Percentiles rank a stretch among this genome's conserved stretches.
phyloP scores from a whole-genome alignment of 2,797 vertebrate genomes.

The Tapera naevia region DNA sequence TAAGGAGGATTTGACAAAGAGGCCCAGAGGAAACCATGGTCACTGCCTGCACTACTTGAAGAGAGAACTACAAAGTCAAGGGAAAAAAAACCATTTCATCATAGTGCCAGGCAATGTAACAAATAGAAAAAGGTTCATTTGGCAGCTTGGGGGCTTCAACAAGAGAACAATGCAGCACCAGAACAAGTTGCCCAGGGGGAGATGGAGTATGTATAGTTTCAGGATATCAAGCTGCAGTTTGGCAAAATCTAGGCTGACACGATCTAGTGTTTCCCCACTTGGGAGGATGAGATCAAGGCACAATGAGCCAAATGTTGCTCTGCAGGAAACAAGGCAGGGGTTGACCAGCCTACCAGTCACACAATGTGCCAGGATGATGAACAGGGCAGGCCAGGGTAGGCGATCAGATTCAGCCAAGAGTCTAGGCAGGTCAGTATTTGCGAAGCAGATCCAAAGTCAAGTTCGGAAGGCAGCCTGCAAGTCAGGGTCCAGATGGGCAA shows the following conservation, averaged over 20 bases:
- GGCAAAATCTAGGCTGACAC: not conserved
- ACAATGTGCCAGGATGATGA: not conserved
- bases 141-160: not conserved
- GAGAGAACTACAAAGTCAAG: not conserved
- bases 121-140: not conserved
- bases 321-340: not conserved
- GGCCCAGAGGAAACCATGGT: too few relatives aligned
- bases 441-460: not conserved
- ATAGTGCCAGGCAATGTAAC: accelerated
- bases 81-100: not conserved
- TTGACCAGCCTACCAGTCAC: not conserved
- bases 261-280: not conserved
- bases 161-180: not conserved
- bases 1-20: not conserved
- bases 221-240: not conserved
- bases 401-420: not conserved
- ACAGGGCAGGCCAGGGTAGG: accelerated
- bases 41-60: not conserved
- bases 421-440: not conserved
- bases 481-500: not conserved
- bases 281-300: not conserved
- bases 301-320: not conserved
- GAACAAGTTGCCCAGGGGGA: not conserved
- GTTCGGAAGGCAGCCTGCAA: not conserved
- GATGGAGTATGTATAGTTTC: accelerated